Base-by-base conservation (phyloP, 1,140 invertebrate genomes). In the Drosophila takahashii region DNA sequence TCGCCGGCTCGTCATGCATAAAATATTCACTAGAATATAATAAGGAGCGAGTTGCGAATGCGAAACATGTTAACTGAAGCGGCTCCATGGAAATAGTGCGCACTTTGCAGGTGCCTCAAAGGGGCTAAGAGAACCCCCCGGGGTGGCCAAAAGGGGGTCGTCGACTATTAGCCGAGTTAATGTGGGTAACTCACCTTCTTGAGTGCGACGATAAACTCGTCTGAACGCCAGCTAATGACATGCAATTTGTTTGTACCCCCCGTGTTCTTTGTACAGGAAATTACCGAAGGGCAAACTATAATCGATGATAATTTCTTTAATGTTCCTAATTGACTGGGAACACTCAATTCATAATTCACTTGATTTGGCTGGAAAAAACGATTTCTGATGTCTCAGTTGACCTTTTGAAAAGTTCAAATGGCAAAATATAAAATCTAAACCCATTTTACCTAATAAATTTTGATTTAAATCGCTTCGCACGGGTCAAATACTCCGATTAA, bases 1-100 rank as follows among this genome's bases (percentile, higher is more conserved):
- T 51, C 32, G 53, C 52, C 18, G 65, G 45, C 42, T 60, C 34
- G 44, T 50, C 45, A 59, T 71, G 66, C 66, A 72, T 71, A 71
- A 72, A 72, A 60, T 71, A 72, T 72, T 58, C 47, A 72, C 15
- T 18, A 37, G 13, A n/a, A 72, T 52, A 72, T 72, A 60, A 60
- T 72, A 52, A 34, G 34, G 29, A 51, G 29, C 53, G 26, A 51
- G 54, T 47, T 34, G 45, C 45, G 29, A 67, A 60, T 59, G 45
- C 57, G 44, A 50, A 67, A 58, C 29, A 39, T 39, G 52, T 61
- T 32, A 32, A 50, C 52, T 58, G 51, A 66, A 50, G 16, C 39
- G 52, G 13, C 16, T n/a, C 36, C 44, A 15, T 9, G 22, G 18
- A 50, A 32, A 18, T 27, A 18, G 64, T 52, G 18, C 39, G 52